Base-by-base conservation (phyloP, 2,888 invertebrate genomes). In the Sarcophaga variegata region DNA sequence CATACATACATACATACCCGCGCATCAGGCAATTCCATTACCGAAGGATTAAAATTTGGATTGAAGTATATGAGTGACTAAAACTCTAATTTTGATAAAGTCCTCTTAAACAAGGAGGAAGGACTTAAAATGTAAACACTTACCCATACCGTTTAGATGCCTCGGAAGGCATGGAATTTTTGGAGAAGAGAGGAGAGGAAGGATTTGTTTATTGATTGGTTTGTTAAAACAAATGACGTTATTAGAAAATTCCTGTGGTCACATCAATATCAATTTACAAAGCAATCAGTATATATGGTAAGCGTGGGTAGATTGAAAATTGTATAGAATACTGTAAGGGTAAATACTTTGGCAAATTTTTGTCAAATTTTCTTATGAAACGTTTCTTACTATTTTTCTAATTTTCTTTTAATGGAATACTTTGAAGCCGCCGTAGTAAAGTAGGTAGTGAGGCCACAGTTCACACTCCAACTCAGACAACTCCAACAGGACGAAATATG, bases 231-330 rank as follows among this genome's bases (percentile, higher is more conserved):
- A 84, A 87, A 87, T 84, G 87, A 87, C 87, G 87, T 84, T 87
- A 82, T 87, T 82, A 77, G 84, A 87, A 87, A 87, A 87, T 84
- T 84, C 87, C 87, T 87, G 87, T 87, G 87, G 87, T 87, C 87
- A 87, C 87, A 87, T 84, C 87, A 84, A 79, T 84, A 84, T 84
- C 84, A 84, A 87, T 87, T 81, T 87, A 64, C 79, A 82, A 76
- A 76, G 76, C 84, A 84, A 72, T 72, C 54, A 54, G 54, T 5
- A 17, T 22, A 27, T 2, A 77, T 62, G n/a, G 27, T 3, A 8
- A 49, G 37, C 27, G 78, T 74, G 54, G 66, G 2, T 17, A 1
- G 4, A 72, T 83, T 37, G 0, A 47, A 17, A 82, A 82, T 17
- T 12, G 12, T 17, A 17, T 54, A 54, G 17, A 54, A 54, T 14